Conservation (phyloP, 2,797 vertebrate genomes). For the Echeneis naucrates region DNA sequence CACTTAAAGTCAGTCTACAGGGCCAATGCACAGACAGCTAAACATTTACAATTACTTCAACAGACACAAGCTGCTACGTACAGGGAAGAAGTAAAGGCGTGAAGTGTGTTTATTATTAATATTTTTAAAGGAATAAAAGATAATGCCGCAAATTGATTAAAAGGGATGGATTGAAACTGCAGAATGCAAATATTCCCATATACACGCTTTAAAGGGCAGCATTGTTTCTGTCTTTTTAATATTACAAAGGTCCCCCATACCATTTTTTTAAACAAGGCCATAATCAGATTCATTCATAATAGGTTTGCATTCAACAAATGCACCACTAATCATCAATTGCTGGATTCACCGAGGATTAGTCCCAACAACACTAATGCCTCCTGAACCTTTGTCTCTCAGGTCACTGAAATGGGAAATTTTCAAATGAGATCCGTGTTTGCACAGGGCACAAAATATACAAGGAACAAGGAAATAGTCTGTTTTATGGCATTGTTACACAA, state of each 20-base stretch:
- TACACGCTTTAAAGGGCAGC: background rate
- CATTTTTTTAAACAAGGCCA: slow-evolving; percentile 7
- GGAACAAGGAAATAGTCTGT: slow-evolving; percentile 52
- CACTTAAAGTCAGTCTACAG: background rate
- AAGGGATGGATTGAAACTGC: too few relatives aligned
- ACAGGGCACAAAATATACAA: slow-evolving; percentile 43
- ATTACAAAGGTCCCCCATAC: background rate
- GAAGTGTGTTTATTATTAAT: too few relatives aligned
- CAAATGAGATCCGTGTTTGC: slow-evolving; percentile 42
- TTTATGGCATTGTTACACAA: slow-evolving; percentile 66
- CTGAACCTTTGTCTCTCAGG: slow-evolving; percentile 33
- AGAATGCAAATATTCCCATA: background rate
- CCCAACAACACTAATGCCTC: slow-evolving; percentile 49
- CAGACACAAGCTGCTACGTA: too few relatives aligned
- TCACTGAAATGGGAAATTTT: slow-evolving; percentile 54
- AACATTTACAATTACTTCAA: background rate
- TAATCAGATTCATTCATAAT: slow-evolving; percentile 42
- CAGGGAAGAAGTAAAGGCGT: too few relatives aligned
- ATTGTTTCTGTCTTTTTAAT: background rate
- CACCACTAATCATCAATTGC: slow-evolving; percentile 41
- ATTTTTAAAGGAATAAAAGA: too few relatives aligned
- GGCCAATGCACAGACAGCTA: background rate
- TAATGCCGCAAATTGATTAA: too few relatives aligned
- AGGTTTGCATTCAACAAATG: slow-evolving; percentile 37
- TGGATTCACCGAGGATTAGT: slow-evolving; percentile 45